Conservation (phyloP, 2,113 vertebrate species). For the Lontra canadensis region DNA sequence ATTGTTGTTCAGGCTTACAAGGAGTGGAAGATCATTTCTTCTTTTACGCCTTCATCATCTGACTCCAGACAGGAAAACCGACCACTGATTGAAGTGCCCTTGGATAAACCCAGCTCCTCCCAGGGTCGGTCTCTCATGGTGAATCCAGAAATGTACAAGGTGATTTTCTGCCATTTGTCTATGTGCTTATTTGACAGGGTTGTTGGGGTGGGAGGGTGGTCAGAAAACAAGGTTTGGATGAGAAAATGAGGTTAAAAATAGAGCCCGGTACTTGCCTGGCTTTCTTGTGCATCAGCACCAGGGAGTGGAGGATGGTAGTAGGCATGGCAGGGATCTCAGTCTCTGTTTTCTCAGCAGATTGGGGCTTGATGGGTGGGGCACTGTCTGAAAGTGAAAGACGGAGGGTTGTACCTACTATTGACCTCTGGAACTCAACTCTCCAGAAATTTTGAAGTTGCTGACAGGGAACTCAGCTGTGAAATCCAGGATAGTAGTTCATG, state of each 20-base stretch:
- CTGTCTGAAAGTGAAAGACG: not conserved
- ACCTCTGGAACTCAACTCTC: not conserved
- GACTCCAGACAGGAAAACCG: constrained; percentile 67
- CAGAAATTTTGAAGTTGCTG: not conserved
- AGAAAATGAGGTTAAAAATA: not conserved
- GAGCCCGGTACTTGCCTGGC: not conserved
- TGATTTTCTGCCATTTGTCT: constrained; percentile 55
- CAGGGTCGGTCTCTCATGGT: constrained; percentile 70
- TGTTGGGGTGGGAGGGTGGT: not conserved
- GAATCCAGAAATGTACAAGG: constrained; percentile 88
- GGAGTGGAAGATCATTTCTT: constrained; percentile 90
- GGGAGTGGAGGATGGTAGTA: too few relatives aligned
- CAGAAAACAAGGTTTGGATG: not conserved
- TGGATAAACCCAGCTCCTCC: constrained; percentile 75
- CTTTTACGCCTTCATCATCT: constrained; percentile 71
- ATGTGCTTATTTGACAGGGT: not conserved
- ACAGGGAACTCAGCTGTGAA: not conserved
- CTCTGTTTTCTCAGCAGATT: not conserved
- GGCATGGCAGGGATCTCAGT: not conserved
- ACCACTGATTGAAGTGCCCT: constrained; percentile 79
- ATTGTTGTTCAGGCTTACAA: constrained; percentile 83
- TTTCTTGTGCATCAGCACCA: not conserved
- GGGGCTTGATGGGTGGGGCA: not conserved
- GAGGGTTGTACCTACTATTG: not conserved
- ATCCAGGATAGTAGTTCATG: not conserved